phyloP scores from a whole-genome alignment of 2,888 invertebrate species.

The Sisyra nigra region DNA sequence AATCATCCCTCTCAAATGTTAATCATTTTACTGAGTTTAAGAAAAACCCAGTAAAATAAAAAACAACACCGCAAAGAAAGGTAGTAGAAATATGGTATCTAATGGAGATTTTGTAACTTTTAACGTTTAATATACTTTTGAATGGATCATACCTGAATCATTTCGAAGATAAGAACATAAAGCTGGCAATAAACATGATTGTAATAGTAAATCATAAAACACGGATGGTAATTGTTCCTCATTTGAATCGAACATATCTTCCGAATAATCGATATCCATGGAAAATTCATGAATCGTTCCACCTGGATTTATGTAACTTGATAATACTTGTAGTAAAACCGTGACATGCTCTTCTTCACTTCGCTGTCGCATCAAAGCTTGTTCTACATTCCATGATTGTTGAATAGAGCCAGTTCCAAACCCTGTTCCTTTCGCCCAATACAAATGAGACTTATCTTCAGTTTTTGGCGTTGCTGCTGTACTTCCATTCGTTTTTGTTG shows the following conservation, averaged over 20 bases:
- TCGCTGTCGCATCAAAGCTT: constrained; percentile 73
- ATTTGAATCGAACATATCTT: constrained; percentile 25
- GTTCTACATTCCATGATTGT: constrained; percentile 94
- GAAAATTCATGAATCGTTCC: constrained; percentile 34
- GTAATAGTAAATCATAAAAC: constrained; percentile 59
- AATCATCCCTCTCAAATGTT: too few relatives aligned
- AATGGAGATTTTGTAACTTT: too few relatives aligned
- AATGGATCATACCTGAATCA: constrained; percentile 67
- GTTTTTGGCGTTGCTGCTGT: constrained; percentile 23
- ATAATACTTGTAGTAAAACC: constrained; percentile 48
- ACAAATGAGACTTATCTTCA: constrained; percentile 60
- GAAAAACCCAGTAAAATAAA: too few relatives aligned
- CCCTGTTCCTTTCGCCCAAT: constrained; percentile 95
- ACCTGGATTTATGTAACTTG: constrained; percentile 74
- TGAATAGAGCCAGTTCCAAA: constrained; percentile 92
- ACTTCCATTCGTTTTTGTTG: constrained; percentile 17
- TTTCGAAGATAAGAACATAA: constrained; percentile 82
- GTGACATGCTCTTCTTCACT: constrained; percentile 92
- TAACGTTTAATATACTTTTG: too few relatives aligned
- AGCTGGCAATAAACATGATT: constrained; percentile 75
- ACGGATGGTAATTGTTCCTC: constrained; percentile 41
- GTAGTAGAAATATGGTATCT: too few relatives aligned
- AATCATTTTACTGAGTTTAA: too few relatives aligned
- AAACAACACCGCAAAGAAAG: too few relatives aligned
- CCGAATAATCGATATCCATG: constrained; percentile 26